Conservation (phyloP, 2,113 vertebrate species). For the Pachycephala philippinensis region DNA sequence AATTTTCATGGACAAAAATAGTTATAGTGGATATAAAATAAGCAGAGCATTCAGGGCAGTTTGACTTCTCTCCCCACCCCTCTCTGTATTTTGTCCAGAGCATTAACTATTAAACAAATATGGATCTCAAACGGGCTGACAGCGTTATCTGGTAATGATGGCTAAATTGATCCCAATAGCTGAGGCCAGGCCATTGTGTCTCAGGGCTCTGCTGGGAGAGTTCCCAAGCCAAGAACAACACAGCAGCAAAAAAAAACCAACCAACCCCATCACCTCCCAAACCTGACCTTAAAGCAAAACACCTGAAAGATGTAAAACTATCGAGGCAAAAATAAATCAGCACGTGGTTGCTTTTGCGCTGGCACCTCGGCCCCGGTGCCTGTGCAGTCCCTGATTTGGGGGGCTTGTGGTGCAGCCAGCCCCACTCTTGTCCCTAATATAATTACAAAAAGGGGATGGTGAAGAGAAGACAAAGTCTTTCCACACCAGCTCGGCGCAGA, state of each 20-base stretch:
- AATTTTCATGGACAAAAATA: constrained; percentile 90
- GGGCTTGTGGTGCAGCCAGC: neutral
- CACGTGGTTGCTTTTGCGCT: neutral
- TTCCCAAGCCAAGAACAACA: neutral
- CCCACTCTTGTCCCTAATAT: neutral
- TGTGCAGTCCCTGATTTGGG: neutral
- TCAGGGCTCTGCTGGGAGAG: neutral
- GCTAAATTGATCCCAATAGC: constrained; percentile 81
- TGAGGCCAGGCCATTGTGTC: constrained; percentile 8
- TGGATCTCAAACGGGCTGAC: constrained; percentile 36
- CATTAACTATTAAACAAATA: constrained; percentile 89
- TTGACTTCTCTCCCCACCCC: constrained; percentile 50
- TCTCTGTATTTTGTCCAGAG: constrained; percentile 66
- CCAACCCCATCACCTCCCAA: neutral
- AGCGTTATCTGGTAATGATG: constrained; percentile 76
- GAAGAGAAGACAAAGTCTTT: neutral
- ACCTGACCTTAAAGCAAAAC: neutral
- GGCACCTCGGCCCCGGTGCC: neutral
- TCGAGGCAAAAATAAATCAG: neutral
- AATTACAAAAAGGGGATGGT: neutral
- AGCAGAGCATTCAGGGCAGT: constrained; percentile 82
- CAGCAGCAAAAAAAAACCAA: neutral
- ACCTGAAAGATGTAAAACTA: constrained; percentile 32
- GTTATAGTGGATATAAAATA: constrained; percentile 86
- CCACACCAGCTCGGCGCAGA: neutral